Evolutionary conservation across 2,888 invertebrate species (phyloP).

Genomic region (Drosophila gaucha): DNA sequence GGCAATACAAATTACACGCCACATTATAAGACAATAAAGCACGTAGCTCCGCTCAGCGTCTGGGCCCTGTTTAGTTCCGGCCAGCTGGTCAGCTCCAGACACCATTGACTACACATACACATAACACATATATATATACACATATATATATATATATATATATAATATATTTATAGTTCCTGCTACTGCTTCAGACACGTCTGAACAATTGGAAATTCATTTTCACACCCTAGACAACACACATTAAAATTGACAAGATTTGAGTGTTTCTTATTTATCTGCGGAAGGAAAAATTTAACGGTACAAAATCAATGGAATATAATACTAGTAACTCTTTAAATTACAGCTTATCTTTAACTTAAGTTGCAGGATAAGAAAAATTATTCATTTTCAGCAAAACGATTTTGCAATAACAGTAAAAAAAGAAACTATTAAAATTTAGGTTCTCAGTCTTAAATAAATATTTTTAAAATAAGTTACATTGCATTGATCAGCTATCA

Average conservation of each 20-base stretch:
- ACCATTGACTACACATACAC: background rate
- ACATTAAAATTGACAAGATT: slow-evolving; percentile 55
- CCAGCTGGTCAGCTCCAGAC: slow-evolving; percentile 39
- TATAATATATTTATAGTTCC: background rate
- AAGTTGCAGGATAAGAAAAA: too few species aligned
- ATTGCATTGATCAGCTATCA: too few species aligned
- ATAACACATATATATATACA: background rate
- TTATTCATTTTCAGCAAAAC: too few species aligned
- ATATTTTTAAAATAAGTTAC: too few species aligned
- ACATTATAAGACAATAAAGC: slow-evolving; percentile 69
- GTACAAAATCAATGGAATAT: background rate
- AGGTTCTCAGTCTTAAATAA: too few species aligned
- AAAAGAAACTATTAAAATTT: too few species aligned
- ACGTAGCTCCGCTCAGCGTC: slow-evolving; percentile 58
- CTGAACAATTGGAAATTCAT: slow-evolving; percentile 58
- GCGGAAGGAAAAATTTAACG: background rate
- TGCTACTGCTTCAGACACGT: slow-evolving; percentile 50
- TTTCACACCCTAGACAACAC: slow-evolving; percentile 56
- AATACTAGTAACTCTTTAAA: background rate
- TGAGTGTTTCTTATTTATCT: slow-evolving; percentile 14
- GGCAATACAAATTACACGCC: slow-evolving; percentile 59
- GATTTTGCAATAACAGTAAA: too few species aligned
- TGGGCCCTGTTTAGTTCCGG: slow-evolving; percentile 44
- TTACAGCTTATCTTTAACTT: background rate
- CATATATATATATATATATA: background rate